phyloP scores from a whole-genome alignment of 2,113 vertebrate species.

The Halichoerus grypus region DNA sequence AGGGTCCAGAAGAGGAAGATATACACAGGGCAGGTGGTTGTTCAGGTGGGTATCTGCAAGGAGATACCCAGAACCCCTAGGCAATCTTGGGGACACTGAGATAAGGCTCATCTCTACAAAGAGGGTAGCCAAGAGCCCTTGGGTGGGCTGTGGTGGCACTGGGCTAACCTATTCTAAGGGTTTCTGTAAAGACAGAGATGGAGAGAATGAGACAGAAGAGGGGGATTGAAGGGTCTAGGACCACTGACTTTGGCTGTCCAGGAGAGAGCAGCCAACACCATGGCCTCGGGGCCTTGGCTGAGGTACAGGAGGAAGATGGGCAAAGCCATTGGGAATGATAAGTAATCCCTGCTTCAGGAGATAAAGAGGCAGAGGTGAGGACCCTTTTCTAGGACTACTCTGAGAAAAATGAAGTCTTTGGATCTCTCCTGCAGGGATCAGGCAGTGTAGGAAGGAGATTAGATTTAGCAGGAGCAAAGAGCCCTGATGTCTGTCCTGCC shows the following conservation, averaged over 20 bases:
- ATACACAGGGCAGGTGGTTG: neutral
- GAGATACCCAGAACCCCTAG: neutral
- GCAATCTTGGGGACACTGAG: neutral
- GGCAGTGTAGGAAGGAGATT: neutral
- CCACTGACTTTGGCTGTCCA: neutral
- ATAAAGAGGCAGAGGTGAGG: neutral
- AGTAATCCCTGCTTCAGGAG: neutral
- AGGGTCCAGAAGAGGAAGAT: neutral
- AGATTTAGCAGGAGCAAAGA: neutral
- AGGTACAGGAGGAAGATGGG: neutral
- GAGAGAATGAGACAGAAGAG: neutral
- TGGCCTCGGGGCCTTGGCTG: neutral
- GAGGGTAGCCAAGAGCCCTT: neutral
- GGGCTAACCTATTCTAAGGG: neutral
- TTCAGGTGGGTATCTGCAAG: neutral
- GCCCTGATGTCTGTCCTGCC: neutral
- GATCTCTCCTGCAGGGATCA: neutral
- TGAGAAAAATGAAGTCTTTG: neutral
- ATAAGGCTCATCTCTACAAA: constrained; percentile 15
- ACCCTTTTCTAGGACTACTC: neutral
- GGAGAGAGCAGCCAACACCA: neutral
- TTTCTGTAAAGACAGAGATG: constrained; percentile 19
- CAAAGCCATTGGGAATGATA: neutral
- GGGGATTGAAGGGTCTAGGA: neutral
- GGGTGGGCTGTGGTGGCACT: neutral